Base-by-base conservation (phyloP, 2,797 vertebrate species). In the Micromesistius poutassou region DNA sequence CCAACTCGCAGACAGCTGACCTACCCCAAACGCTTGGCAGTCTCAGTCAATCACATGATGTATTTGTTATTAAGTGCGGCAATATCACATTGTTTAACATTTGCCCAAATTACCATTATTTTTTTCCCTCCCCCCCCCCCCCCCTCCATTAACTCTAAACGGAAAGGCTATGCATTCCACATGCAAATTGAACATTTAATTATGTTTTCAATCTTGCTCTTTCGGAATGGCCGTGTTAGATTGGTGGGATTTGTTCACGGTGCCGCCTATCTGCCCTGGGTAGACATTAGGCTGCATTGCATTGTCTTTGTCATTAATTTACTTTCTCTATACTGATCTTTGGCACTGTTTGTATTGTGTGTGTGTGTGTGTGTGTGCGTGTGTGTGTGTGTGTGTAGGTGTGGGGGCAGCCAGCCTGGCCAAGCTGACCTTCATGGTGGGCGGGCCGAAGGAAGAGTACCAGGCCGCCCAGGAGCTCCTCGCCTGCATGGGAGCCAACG, bases 351-450 rank as follows among this genome's bases (percentile, higher is more conserved):
- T 46, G 42, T 71, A 71, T 28, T 75, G 42, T 75, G 74, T 66
- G 71, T 76, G 19, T 75, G 10, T 72, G 13, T 62, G 30, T 66
- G 9, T 72, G 30, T 75, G 40, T 76, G 72, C 42, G 68, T 81
- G 9, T 66, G 14, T 62, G 8, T 78, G 68, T 84, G 72, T 70
- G 73, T 74, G 30, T 83, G 74, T 82, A 87, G 78, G 66, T 83
- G 13, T 83, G 97, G 96, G 97, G 55, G 96, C 97, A 80, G 97
- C 97, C 85, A 95, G 92, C 80, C 85, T 96, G 90, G 96, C 95
- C 87, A 98, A 96, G 83, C 95, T 98, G 82, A 98, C 97, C 1
- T 98, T 98, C 90, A 98, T 98, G 97, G 96, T 98, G 16, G 97
- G 97, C 74, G 96, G 97, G 87, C 89, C 93, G 1, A 95, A 98